A percentile compares a stretch with the other conserved stretches of the same genome.
These are phyloP conservation scores for Oceanodroma tethys DNA, from an alignment of 2,113 vertebrate genomes.

Conservation along the genomic window DNA sequence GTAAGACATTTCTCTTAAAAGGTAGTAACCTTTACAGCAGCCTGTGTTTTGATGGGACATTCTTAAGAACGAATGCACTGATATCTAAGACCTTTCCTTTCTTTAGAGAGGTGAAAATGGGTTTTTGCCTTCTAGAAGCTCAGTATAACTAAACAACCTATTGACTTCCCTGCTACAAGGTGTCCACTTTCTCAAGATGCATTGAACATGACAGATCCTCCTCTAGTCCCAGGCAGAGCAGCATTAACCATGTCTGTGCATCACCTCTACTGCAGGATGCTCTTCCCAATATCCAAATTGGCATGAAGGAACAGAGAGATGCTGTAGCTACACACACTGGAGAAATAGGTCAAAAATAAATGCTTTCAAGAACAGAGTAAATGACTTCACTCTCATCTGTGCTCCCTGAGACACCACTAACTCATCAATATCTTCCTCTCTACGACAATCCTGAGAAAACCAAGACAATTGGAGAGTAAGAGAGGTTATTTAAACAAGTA, in stretches of 20 bases:
- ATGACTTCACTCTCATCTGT: neutral
- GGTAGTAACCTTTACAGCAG: neutral
- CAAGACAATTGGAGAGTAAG: neutral
- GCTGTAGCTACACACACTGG: neutral
- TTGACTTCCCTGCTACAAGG: neutral
- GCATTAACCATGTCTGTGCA: neutral
- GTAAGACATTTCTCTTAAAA: conserved; percentile 8
- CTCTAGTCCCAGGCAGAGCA: neutral
- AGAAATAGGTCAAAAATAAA: conserved; percentile 6
- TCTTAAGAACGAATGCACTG: neutral
- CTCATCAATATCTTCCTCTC: conserved; percentile 14
- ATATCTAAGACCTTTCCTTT: neutral
- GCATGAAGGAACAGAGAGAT: neutral
- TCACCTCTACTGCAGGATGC: neutral
- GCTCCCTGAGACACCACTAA: neutral
- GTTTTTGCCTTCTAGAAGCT: neutral
- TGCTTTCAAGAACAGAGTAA: neutral
- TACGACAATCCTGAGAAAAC: conserved; percentile 29
- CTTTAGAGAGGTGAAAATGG: conserved; percentile 7
- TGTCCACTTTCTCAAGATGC: neutral
- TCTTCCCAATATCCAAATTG: neutral
- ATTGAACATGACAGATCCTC: neutral
- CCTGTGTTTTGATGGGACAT: neutral
- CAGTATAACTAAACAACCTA: conserved; percentile 23
- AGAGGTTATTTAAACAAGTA: conserved; percentile 32